Percentiles rank a stretch among this genome's conserved stretches.
Conservation (phyloP, 2,797 vertebrate genomes). For the Pagetopsis macropterus region DNA sequence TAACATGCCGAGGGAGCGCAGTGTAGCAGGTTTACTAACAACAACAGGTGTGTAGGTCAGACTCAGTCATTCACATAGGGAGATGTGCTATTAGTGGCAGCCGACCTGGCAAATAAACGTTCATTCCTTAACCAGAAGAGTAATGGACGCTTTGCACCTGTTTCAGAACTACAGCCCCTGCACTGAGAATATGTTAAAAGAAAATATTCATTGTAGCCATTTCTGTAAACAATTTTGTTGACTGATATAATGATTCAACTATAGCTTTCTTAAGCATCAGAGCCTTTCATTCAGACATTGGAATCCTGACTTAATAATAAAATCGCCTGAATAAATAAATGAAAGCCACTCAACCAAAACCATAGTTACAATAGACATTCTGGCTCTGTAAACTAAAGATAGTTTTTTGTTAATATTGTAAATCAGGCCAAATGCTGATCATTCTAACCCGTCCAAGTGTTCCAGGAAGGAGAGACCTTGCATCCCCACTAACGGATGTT, state of each 20-base stretch:
- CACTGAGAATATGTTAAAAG: background rate
- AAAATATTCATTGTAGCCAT: background rate
- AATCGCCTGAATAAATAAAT: too few species aligned
- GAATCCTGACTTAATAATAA: too few species aligned
- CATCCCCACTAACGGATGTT: constrained; percentile 11
- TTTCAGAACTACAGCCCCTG: background rate
- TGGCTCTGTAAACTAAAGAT: too few species aligned
- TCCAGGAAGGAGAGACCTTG: constrained; percentile 4
- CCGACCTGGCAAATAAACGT: background rate
- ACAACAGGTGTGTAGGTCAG: background rate
- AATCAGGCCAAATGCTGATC: background rate
- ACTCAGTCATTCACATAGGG: background rate
- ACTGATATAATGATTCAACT: too few species aligned
- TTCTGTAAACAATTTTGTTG: background rate
- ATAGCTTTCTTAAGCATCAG: too few species aligned
- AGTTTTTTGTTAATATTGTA: background rate
- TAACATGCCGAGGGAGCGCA: background rate
- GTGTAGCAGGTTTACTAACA: background rate
- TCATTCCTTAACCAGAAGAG: background rate
- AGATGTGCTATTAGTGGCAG: background rate
- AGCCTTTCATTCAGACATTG: too few species aligned
- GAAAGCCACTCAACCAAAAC: too few species aligned
- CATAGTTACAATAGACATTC: too few species aligned
- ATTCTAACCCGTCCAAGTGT: constrained; percentile 6
- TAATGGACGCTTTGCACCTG: background rate